Evolutionary conservation across 1,140 invertebrate species (phyloP).

Genomic region (Bombus impatiens): DNA sequence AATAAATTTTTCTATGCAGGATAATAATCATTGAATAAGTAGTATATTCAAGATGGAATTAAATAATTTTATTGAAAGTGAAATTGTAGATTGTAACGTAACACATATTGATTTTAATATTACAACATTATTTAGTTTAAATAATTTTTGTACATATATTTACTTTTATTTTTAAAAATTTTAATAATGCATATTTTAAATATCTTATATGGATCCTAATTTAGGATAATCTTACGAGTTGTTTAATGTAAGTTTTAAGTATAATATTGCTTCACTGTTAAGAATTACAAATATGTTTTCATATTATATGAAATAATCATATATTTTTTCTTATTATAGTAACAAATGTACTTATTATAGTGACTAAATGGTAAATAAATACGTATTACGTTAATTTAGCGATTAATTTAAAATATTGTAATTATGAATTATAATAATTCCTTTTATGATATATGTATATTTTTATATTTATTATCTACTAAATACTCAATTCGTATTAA

Average conservation of each 20-base stretch:
- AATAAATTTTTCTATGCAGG: constrained; percentile 50
- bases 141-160: constrained; percentile 2
- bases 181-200: not conserved
- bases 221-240: not conserved
- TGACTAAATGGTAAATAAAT: constrained; percentile 8
- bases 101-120: not conserved
- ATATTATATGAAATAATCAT: not conserved
- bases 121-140: not conserved
- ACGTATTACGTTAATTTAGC: constrained; percentile 1
- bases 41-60: not conserved
- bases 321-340: constrained; percentile 1
- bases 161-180: constrained; percentile 1
- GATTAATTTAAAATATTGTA: not conserved
- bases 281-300: not conserved
- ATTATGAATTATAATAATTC: not conserved
- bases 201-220: constrained; percentile 8
- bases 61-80: constrained; percentile 8
- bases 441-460: not conserved
- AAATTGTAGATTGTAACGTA: constrained; percentile 4
- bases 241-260: not conserved
- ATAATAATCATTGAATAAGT: not conserved
- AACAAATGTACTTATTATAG: constrained; percentile 30
- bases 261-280: not conserved
- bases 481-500: constrained; percentile 80
- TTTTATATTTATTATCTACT: constrained; percentile 14